phyloP scores from a whole-genome alignment of 2,113 vertebrate species.

The Semicossyphus pulcher region DNA sequence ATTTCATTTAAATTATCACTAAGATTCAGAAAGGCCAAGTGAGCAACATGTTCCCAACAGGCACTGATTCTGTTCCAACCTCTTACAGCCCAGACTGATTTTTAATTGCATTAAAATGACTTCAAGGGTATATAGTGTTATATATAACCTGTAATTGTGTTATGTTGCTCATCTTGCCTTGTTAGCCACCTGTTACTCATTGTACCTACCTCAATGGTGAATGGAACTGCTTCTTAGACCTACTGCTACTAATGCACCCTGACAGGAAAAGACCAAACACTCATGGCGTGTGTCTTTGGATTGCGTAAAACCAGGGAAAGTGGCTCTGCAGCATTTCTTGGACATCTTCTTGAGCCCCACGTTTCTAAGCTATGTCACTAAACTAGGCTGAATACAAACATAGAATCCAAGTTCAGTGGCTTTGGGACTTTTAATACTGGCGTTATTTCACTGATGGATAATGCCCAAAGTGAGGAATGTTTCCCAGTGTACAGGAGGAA shows the following conservation, averaged over 20 bases:
- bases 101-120: conserved; percentile 50
- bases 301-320: conserved; percentile 15
- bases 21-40: conserved; percentile 24
- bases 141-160: conserved; percentile 39
- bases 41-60: conserved; percentile 33
- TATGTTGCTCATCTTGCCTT: conserved; percentile 30
- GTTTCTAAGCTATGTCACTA: too few species aligned
- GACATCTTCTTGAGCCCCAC: too few species aligned
- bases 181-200: conserved; percentile 22
- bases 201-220: background rate
- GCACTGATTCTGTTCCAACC: background rate
- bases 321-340: too few species aligned
- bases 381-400: too few species aligned
- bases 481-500: too few species aligned
- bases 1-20: background rate
- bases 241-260: too few species aligned
- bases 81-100: background rate
- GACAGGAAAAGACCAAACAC: background rate
- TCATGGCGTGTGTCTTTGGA: background rate
- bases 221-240: background rate
- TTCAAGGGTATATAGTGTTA: background rate
- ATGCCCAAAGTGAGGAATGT: too few species aligned
- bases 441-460: too few species aligned
- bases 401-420: too few species aligned
- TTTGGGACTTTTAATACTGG: too few species aligned